Base-by-base conservation (phyloP, 2,888 invertebrate genomes). In the Alsophila aescularia region DNA sequence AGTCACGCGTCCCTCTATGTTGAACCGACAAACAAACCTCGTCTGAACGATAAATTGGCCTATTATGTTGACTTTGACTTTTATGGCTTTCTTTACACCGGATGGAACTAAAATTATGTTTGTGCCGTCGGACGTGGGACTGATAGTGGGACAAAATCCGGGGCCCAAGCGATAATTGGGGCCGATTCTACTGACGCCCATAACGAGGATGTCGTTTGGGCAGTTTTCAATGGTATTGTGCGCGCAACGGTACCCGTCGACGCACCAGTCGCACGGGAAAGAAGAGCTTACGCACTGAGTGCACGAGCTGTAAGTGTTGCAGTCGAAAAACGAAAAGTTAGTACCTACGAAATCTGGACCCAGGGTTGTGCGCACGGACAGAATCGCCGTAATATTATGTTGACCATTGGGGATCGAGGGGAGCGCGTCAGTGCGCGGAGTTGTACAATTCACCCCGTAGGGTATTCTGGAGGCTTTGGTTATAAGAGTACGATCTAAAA, bases 211-310 rank as follows among this genome's bases (percentile, higher is more conserved):
- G 82, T 98, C 98, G 83, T 98, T 97, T 56, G 97, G 93, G 84
- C 98, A 99, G 84, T 98, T 97, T 86, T 98, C 97, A 7, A 98
- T 98, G 0, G 98, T 97, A 79, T 98, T 97, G 77, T 98, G 98
- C 0, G 98, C 98, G 85, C 99, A 99, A 51, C 97, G 94, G 87
- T 98, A 98, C 9, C 97, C 97, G 79, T 98, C 97, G 15, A 98
- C 98, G 85, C 99, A 99, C 99, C 99, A 98, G 83, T 99, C 98
- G 84, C 99, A 99, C 0, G 99, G 98, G 82, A 98, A 99, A 50
- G 96, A 96, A 12, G 98, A 98, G 44, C 97, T 96, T 12, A 99
- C 98, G 90, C 99, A 99, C 75, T 96, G 96, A 7, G 98, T 98
- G 87, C 99, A 99, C 59, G 98, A 98, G 72, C 96, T 96, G 91